Conservation (phyloP, 37 sponge, comb jelly and placozoan genomes). For the Beroe ovata region DNA sequence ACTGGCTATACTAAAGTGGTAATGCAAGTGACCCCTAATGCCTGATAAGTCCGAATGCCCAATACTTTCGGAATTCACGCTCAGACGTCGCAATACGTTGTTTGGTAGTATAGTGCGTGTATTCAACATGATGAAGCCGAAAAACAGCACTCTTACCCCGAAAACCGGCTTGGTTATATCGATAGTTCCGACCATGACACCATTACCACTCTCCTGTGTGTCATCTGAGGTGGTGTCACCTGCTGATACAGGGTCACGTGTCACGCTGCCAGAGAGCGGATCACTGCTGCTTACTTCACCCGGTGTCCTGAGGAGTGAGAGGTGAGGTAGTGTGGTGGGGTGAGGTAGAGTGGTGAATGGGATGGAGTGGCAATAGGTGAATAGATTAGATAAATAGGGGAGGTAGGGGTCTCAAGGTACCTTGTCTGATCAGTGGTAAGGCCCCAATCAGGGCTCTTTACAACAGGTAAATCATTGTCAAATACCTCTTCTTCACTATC, state of each 20-base stretch:
- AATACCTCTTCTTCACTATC: constrained; percentile 48
- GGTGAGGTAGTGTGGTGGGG: too few relatives aligned
- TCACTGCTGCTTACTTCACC: not conserved
- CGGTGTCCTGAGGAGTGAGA: not conserved
- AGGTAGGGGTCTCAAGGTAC: too few relatives aligned
- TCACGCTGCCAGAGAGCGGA: not conserved
- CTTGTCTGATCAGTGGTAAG: constrained; percentile 16
- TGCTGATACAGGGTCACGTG: not conserved
- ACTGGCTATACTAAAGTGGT: too few relatives aligned
- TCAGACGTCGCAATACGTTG: too few relatives aligned
- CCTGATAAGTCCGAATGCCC: too few relatives aligned
- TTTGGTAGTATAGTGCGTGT: too few relatives aligned
- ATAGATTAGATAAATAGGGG: too few relatives aligned
- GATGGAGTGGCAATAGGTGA: too few relatives aligned
- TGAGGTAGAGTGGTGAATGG: too few relatives aligned
- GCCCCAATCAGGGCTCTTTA: constrained; percentile 54
- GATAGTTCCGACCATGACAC: constrained; percentile 53
- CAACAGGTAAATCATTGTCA: constrained; percentile 9
- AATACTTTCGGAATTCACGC: too few relatives aligned
- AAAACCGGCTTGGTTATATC: constrained; percentile 62
- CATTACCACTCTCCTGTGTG: not conserved
- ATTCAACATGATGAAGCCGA: too few relatives aligned
- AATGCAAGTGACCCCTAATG: too few relatives aligned
- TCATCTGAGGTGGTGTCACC: not conserved
- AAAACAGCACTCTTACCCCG: not conserved